phyloP scores from a whole-genome alignment of 1,140 invertebrate species.

The Acyrthosiphon pisum region DNA sequence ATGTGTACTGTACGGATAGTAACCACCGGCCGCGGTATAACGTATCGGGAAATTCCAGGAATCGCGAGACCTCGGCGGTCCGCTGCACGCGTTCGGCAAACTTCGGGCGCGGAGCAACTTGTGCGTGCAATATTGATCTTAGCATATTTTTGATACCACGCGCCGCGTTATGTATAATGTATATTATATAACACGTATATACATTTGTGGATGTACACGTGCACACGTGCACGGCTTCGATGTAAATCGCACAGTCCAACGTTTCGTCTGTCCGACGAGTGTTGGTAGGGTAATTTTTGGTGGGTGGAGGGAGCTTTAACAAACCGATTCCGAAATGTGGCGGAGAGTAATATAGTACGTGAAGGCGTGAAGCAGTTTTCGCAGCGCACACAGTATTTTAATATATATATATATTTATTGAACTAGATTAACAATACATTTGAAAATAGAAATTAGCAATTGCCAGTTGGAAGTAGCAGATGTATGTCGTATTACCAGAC shows the following conservation, averaged over 20 bases:
- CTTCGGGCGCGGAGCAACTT: slow-evolving; percentile 17
- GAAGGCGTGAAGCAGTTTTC: too few species aligned
- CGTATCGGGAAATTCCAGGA: slow-evolving; percentile 1
- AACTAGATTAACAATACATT: too few species aligned
- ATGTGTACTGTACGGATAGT: background rate
- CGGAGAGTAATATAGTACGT: too few species aligned
- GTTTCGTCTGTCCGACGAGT: background rate
- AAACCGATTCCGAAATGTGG: too few species aligned
- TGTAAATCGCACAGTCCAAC: background rate
- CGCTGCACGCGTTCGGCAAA: background rate
- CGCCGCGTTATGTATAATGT: background rate
- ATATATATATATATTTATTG: too few species aligned
- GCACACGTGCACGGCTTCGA: background rate
- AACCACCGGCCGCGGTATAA: background rate
- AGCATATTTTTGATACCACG: slow-evolving; percentile 27
- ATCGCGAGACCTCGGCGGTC: background rate
- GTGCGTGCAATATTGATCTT: slow-evolving; percentile 43
- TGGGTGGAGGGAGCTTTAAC: too few species aligned
- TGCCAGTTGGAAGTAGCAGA: too few species aligned
- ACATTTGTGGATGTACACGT: background rate
- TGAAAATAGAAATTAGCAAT: too few species aligned
- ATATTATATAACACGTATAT: background rate
- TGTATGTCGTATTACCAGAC: too few species aligned
- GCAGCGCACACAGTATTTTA: too few species aligned
- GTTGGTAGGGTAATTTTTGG: too few species aligned